phyloP scores from a whole-genome alignment of 1,140 invertebrate species.

The Mercenaria mercenaria region DNA sequence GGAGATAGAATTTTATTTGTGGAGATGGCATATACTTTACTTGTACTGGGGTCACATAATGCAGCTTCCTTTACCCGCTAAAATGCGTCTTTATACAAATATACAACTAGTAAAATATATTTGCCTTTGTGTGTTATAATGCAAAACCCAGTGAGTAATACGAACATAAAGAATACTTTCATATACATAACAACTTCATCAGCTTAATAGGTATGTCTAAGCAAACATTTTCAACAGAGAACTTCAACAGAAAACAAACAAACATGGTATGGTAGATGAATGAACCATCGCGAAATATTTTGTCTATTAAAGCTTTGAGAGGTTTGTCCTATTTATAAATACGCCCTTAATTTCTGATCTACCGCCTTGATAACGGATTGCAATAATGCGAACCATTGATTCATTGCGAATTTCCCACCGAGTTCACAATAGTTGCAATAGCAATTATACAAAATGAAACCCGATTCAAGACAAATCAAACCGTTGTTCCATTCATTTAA shows the following conservation, averaged over 20 bases:
- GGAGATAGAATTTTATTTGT: no score
- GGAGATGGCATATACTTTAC: no score
- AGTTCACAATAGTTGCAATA: not conserved
- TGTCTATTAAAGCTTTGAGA: not conserved
- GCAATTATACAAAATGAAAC: not conserved
- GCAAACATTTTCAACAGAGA: not conserved
- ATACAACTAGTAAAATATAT: no score
- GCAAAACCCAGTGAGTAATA: no score
- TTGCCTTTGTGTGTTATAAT: no score
- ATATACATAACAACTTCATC: no score
- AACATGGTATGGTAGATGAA: not conserved
- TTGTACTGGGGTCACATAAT: no score
- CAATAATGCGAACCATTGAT: conserved; percentile 32
- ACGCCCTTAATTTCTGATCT: conserved; percentile 4
- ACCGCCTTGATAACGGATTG: not conserved
- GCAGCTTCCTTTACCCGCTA: no score
- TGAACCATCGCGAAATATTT: not conserved
- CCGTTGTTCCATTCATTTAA: conserved; percentile 47
- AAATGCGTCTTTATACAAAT: no score
- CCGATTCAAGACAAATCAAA: conserved; percentile 24
- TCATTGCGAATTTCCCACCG: conserved; percentile 29
- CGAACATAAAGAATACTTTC: no score
- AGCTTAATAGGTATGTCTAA: not conserved
- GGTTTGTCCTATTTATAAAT: not conserved
- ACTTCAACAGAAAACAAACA: not conserved